Conservation (phyloP, 2,797 vertebrate genomes). For the Bufotes viridis region DNA sequence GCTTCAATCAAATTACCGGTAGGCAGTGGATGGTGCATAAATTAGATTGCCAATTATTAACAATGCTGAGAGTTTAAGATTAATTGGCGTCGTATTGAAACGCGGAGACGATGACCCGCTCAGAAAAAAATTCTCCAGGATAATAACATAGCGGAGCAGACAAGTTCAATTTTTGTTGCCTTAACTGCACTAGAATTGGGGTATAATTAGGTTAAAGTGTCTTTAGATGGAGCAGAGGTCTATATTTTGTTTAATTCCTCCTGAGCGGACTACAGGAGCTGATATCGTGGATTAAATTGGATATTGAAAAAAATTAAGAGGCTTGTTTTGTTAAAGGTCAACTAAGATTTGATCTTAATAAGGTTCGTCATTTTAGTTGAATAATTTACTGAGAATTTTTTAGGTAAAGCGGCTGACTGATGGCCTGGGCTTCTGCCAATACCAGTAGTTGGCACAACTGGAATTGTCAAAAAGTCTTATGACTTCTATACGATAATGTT, state of each 20-base stretch:
- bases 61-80: constrained; percentile 17
- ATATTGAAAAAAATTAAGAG: not conserved
- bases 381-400: not conserved
- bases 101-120: not conserved
- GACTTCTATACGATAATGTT: too few species aligned
- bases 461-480: not conserved
- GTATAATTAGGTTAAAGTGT: not conserved
- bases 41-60: constrained; percentile 51
- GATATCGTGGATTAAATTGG: not conserved
- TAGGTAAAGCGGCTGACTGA: not conserved
- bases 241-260: constrained; percentile 3
- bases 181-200: not conserved
- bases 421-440: not conserved
- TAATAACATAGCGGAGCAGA: not conserved
- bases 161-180: not conserved
- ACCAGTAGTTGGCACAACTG: not conserved
- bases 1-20: constrained; percentile 56
- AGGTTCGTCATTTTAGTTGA: not conserved
- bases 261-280: not conserved
- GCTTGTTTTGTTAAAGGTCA: not conserved
- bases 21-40: constrained; percentile 44
- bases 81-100: constrained; percentile 25
- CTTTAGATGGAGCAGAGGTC: not conserved
- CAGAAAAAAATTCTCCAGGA: not conserved
- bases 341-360: not conserved